Percentiles rank a stretch among this genome's conserved stretches.
These are phyloP conservation scores for Synanthedon myopaeformis DNA, from an alignment of 2,888 invertebrate genomes.

Conservation along the genomic window DNA sequence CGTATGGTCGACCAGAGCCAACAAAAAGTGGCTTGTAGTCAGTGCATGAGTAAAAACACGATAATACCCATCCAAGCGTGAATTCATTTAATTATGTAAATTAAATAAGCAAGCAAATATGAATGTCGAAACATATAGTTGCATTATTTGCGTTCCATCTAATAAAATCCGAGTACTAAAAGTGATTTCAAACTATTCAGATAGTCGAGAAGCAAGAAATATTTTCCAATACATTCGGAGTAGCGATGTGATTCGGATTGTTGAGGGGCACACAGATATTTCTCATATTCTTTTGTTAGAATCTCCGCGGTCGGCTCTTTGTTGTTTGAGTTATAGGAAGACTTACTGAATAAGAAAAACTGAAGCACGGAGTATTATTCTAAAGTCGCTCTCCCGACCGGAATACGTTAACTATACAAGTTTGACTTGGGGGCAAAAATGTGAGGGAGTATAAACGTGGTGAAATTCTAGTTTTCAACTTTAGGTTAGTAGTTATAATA, in stretches of 20 bases:
- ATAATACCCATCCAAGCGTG: too few relatives aligned
- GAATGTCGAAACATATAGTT: neutral
- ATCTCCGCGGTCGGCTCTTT: slow-evolving; percentile 50
- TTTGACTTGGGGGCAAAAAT: slow-evolving; percentile 13
- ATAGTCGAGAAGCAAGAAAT: slow-evolving; percentile 41
- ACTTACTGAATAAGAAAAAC: slow-evolving; percentile 53
- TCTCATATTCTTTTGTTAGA: slow-evolving; percentile 63
- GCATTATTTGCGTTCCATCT: neutral
- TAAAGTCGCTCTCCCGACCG: slow-evolving; percentile 26
- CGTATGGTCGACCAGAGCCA: too few relatives aligned
- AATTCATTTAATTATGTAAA: too few relatives aligned
- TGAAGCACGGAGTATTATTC: slow-evolving; percentile 31
- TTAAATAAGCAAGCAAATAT: too few relatives aligned
- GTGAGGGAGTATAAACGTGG: neutral
- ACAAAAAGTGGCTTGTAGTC: too few relatives aligned
- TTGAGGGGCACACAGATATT: slow-evolving; percentile 48
- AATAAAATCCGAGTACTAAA: neutral
- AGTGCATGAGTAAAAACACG: slow-evolving; percentile 6
- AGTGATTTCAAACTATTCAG: slow-evolving; percentile 22
- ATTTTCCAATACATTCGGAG: slow-evolving; percentile 53
- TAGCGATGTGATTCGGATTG: slow-evolving; percentile 51
- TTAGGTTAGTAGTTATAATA: too few relatives aligned
- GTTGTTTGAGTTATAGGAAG: slow-evolving; percentile 53
- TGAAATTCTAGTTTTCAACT: too few relatives aligned
- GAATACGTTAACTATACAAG: slow-evolving; percentile 29